These are phyloP conservation scores for Asobara japonica DNA, from an alignment of 1,140 invertebrate genomes.

Conservation along the genomic window DNA sequence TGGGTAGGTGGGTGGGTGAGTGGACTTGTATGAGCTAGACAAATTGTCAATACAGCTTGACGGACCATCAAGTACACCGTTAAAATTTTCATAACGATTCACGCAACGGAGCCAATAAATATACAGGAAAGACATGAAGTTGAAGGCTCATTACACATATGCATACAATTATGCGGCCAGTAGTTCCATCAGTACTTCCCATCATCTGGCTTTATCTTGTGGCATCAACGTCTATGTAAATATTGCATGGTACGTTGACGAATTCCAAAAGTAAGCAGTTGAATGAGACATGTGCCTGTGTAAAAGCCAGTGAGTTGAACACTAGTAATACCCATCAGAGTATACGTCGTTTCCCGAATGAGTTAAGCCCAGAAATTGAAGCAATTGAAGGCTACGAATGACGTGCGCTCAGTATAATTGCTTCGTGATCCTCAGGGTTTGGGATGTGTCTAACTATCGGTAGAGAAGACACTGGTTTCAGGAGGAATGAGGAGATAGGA, in stretches of 20 bases:
- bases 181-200: too few relatives aligned
- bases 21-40: too few relatives aligned
- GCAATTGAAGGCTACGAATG: constrained; percentile 9
- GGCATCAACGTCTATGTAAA: constrained; percentile 23
- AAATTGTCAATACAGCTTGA: too few relatives aligned
- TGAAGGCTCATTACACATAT: too few relatives aligned
- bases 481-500: neutral
- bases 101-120: too few relatives aligned
- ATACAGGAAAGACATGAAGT: too few relatives aligned
- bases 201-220: constrained; percentile 22
- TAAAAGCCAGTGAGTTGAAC: constrained; percentile 13
- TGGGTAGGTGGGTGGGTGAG: too few relatives aligned
- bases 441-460: constrained; percentile 15
- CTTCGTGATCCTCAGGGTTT: constrained; percentile 22
- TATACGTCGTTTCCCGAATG: constrained; percentile 10
- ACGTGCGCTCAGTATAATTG: constrained; percentile 24
- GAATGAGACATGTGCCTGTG: neutral
- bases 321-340: constrained; percentile 1
- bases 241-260: neutral
- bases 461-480: constrained; percentile 10
- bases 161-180: too few relatives aligned
- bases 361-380: constrained; percentile 2
- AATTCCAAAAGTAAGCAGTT: neutral
- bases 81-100: too few relatives aligned
- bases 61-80: too few relatives aligned